phyloP scores from a whole-genome alignment of 2,113 vertebrate species.

The Amazona vittata region DNA sequence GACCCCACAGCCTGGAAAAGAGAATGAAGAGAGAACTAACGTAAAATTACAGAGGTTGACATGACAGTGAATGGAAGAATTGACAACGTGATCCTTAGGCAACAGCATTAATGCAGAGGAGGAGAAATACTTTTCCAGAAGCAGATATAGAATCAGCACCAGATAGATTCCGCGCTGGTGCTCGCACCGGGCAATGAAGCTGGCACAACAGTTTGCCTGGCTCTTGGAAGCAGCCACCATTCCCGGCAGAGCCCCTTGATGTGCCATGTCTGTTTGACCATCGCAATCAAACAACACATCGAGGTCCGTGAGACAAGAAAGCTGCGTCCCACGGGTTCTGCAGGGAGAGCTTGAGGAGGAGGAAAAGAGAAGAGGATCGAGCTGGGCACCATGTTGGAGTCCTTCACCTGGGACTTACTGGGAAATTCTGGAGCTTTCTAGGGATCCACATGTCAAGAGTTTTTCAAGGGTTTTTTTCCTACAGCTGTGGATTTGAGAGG shows the following conservation, averaged over 20 bases:
- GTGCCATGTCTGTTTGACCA: background rate
- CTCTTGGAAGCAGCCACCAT: background rate
- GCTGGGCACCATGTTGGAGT: rapidly evolving
- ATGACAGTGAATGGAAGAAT: background rate
- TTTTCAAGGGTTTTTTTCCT: rapidly evolving
- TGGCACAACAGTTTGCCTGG: background rate
- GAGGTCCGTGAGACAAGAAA: background rate
- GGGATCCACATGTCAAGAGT: background rate
- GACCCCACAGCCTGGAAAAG: background rate
- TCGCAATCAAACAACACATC: background rate
- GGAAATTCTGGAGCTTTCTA: background rate
- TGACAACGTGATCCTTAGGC: rapidly evolving
- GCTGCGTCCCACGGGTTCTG: rapidly evolving
- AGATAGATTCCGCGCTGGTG: background rate
- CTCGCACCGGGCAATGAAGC: background rate
- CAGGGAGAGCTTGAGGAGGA: background rate
- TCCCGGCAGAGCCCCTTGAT: background rate
- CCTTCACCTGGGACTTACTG: background rate
- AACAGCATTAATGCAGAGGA: background rate
- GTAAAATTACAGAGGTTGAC: background rate
- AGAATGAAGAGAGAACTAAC: background rate
- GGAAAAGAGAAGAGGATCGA: background rate
- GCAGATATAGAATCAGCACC: background rate
- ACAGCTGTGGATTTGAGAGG: background rate
- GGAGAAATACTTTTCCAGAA: background rate